phyloP scores from a whole-genome alignment of 2,888 invertebrate species.

The Podabrus alpinus region DNA sequence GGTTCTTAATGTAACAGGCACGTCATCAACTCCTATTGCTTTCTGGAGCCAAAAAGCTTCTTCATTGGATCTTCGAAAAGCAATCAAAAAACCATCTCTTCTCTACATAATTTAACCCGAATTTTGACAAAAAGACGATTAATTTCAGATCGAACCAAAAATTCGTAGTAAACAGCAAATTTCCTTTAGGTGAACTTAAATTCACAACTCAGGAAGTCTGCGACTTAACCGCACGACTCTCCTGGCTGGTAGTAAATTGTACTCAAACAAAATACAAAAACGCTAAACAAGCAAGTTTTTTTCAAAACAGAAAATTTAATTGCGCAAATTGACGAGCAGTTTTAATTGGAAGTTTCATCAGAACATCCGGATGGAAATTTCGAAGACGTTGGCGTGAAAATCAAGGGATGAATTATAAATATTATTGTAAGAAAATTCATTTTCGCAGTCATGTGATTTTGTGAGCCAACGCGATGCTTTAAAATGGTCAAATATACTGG shows the following conservation, averaged over 20 bases:
- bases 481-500: neutral
- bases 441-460: neutral
- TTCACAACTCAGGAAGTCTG: too few relatives aligned
- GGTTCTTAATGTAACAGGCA: too few relatives aligned
- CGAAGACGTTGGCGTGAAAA: neutral
- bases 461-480: neutral
- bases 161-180: too few relatives aligned
- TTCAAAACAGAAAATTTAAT: neutral
- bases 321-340: neutral
- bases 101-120: too few relatives aligned
- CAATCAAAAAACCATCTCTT: too few relatives aligned
- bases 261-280: neutral
- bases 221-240: neutral
- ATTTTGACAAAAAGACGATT: too few relatives aligned
- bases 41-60: too few relatives aligned
- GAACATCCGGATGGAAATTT: neutral
- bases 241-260: neutral
- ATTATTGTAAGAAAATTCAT: neutral
- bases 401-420: neutral
- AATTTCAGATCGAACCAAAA: too few relatives aligned
- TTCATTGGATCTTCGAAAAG: too few relatives aligned
- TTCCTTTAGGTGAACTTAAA: too few relatives aligned
- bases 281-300: neutral
- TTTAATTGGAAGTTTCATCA: neutral
- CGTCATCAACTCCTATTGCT: too few relatives aligned